A percentile compares a stretch with the other conserved stretches of the same genome.
These are phyloP conservation scores for Danionella dracula DNA, from an alignment of 2,797 vertebrate genomes.

Conservation along the genomic window DNA sequence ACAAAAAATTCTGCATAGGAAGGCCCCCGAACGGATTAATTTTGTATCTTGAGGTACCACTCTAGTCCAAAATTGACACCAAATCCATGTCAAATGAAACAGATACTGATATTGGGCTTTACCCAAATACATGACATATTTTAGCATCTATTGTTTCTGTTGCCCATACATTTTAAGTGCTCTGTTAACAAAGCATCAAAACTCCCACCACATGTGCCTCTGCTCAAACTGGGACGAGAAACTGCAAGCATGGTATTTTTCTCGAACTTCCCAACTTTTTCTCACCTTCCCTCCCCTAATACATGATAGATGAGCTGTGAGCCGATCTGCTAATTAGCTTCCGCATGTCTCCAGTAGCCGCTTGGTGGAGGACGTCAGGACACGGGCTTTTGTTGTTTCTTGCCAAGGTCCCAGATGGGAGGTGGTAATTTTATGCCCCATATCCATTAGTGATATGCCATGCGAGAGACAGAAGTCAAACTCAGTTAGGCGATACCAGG, in stretches of 20 bases:
- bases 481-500: slow-evolving; percentile 35
- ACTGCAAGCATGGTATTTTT: neutral
- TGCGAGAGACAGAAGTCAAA: slow-evolving; percentile 40
- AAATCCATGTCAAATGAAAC: too few species aligned
- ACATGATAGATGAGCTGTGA: slow-evolving; percentile 30
- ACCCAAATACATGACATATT: too few species aligned
- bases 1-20: too few species aligned
- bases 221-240: neutral
- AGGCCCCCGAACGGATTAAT: too few species aligned
- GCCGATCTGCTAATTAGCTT: slow-evolving; percentile 41
- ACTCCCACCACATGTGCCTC: neutral
- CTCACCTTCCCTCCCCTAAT: slow-evolving; percentile 15
- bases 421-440: slow-evolving; percentile 13
- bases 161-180: neutral
- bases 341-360: neutral
- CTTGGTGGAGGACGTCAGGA: slow-evolving; percentile 4
- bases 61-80: too few species aligned
- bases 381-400: slow-evolving; percentile 14
- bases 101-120: too few species aligned
- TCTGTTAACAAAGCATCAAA: neutral
- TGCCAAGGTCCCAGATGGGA: slow-evolving; percentile 25
- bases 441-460: slow-evolving; percentile 37
- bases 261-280: neutral
- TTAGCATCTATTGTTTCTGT: neutral
- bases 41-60: too few species aligned